Base-by-base conservation (phyloP, 1,140 invertebrate species). In the Chlorops oryzae region DNA sequence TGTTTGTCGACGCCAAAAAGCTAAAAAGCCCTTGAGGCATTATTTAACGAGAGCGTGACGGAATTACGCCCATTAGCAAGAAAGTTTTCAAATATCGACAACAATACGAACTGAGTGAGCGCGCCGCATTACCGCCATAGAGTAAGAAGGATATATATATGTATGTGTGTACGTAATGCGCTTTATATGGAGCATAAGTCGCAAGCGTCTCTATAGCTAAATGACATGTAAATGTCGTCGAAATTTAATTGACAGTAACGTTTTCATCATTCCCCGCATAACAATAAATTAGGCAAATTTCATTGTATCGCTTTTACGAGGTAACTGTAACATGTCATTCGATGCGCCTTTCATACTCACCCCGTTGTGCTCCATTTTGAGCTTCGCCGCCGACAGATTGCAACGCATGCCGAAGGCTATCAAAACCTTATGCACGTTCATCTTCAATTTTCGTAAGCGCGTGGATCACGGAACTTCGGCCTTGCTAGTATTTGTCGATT, bases 361-460 rank as follows among this genome's bases (percentile, higher is more conserved):
- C 58, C 75, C 72, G 43, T 82, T 77, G 38, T 63, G 62, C 63
- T 79, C 78, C 52, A 78, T 75, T 54, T 82, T 80, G 28, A 96
- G 79, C 65, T 96, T 93, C 13, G 94, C 93, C 68, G 97, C 92
- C 12, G 93, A 91, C 88, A 98, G 90, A 73, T 97, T 98, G 74
- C 90, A 94, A 42, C 95, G 81, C 83, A 95, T 94, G 10, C 91
- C 91, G 64, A 95, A 94, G 60, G 90, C 90, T 63, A 95, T 94
- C 63, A 94, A 72, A 96, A 96, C 54, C 92, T 90, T 69, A 93
- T 65, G 65, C 89, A 91, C 21, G 87, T 86, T n/a, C 56, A 94
- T 78, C 45, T 91, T 65, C 90, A 38, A 95, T 85, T 2, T 90
- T 93, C n/a, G n/a, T 92, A 54, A 92, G 81, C 62, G 92, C 90